Percentiles rank a stretch among this genome's conserved stretches.
Conservation (phyloP, 2,113 vertebrate genomes). For the Oceanites oceanicus region DNA sequence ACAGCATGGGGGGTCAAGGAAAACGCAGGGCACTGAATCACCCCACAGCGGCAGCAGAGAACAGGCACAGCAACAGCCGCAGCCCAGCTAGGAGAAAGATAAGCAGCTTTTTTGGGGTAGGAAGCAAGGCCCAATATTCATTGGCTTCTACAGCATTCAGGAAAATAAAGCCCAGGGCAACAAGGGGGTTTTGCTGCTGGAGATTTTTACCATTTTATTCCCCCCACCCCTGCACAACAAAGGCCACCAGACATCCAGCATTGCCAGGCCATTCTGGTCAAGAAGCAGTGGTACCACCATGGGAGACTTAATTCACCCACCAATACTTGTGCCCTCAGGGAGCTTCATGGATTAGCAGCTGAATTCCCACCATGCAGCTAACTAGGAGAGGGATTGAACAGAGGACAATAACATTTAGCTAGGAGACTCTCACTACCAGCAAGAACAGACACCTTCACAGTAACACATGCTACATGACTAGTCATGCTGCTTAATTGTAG, state of each 20-base stretch:
- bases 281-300: not conserved
- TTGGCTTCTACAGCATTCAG: not conserved
- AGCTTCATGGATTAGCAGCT: not conserved
- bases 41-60: not conserved
- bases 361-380: not conserved
- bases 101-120: not conserved
- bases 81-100: not conserved
- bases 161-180: not conserved
- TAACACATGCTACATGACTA: not conserved
- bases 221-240: not conserved
- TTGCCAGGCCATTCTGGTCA: not conserved
- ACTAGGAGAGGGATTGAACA: not conserved
- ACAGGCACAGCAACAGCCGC: not conserved
- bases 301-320: not conserved
- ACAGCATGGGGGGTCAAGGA: rapidly evolving
- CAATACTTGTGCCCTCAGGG: not conserved
- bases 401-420: not conserved
- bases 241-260: not conserved
- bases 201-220: not conserved
- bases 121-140: not conserved
- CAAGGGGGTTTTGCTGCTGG: not conserved
- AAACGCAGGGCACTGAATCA: rapidly evolving
- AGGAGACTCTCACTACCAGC: not conserved
- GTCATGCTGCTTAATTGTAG: not conserved
- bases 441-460: not conserved